Evolutionary conservation across 2,113 vertebrate genomes (phyloP).

Genomic region (Sebastes fasciatus): DNA sequence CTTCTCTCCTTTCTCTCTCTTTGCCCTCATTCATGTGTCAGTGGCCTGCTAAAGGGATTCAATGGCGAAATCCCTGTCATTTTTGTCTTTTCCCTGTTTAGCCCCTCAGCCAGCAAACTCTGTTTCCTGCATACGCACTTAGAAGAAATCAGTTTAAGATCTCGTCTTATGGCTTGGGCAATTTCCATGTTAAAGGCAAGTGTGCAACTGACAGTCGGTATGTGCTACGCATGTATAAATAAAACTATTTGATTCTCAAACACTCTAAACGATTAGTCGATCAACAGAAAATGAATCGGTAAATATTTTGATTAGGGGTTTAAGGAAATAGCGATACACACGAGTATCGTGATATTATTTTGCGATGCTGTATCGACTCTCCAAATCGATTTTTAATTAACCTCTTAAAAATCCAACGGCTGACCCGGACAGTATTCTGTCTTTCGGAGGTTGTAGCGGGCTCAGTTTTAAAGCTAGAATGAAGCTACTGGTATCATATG

Average conservation of each 20-base stretch:
- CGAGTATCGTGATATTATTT: too few relatives aligned
- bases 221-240: slow-evolving; percentile 44
- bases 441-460: too few relatives aligned
- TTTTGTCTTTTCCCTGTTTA: slow-evolving; percentile 80
- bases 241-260: slow-evolving; percentile 12
- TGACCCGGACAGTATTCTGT: too few relatives aligned
- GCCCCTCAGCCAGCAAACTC: slow-evolving; percentile 58
- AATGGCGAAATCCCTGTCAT: slow-evolving; percentile 84
- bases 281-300: too few relatives aligned
- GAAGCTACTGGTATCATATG: too few relatives aligned
- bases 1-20: slow-evolving; percentile 60
- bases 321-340: too few relatives aligned
- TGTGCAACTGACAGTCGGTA: slow-evolving; percentile 38
- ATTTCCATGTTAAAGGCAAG: slow-evolving; percentile 54
- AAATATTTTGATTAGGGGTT: too few relatives aligned
- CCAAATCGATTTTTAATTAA: too few relatives aligned
- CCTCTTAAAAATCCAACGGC: too few relatives aligned
- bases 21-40: slow-evolving; percentile 85
- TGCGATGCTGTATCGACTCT: too few relatives aligned
- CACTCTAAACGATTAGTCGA: neutral
- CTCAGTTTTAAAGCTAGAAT: too few relatives aligned
- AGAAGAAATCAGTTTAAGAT: slow-evolving; percentile 63
- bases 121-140: slow-evolving; percentile 76
- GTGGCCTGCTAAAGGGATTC: slow-evolving; percentile 87
- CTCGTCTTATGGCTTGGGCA: slow-evolving; percentile 39